These are phyloP conservation scores for Pristionchus pacificus DNA, from an alignment of 1,140 invertebrate genomes.

Conservation along the genomic window DNA sequence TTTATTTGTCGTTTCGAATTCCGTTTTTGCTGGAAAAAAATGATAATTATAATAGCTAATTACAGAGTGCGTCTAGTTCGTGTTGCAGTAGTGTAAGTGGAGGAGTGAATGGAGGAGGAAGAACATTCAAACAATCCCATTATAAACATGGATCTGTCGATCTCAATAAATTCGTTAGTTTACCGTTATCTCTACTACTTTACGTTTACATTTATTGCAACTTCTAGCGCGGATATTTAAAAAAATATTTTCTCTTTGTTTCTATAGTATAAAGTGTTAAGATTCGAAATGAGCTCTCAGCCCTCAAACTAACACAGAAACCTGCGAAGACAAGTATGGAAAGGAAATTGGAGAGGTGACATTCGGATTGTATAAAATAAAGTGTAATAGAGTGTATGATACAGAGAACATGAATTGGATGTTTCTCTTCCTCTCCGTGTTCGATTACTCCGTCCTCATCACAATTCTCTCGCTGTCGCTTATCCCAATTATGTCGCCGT, in stretches of 20 bases:
- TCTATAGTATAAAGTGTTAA: constrained; percentile 1
- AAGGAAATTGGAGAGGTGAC: background rate
- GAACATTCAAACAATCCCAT: too few species aligned
- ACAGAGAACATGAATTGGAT: background rate
- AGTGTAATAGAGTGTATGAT: too few species aligned
- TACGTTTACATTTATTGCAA: background rate
- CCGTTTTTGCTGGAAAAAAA: too few species aligned
- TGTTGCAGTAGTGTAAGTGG: too few species aligned
- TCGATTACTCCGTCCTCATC: constrained; percentile 90
- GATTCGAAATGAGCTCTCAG: constrained; percentile 29
- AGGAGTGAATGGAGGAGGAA: too few species aligned
- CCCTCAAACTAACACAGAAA: constrained; percentile 15
- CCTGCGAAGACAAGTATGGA: constrained; percentile 65
- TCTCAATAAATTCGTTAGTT: too few species aligned
- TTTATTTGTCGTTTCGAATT: too few species aligned
- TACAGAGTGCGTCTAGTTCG: too few species aligned
- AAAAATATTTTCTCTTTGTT: background rate
- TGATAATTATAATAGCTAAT: too few species aligned
- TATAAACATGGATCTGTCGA: too few species aligned
- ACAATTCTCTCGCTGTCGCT: constrained; percentile 93
- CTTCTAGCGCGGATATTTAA: background rate
- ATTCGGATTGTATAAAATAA: too few species aligned
- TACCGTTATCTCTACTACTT: too few species aligned
- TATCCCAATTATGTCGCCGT: constrained; percentile 91
- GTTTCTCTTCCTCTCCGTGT: constrained; percentile 69